phyloP scores from a whole-genome alignment of 1,140 invertebrate species.

The Eumeta japonica region DNA sequence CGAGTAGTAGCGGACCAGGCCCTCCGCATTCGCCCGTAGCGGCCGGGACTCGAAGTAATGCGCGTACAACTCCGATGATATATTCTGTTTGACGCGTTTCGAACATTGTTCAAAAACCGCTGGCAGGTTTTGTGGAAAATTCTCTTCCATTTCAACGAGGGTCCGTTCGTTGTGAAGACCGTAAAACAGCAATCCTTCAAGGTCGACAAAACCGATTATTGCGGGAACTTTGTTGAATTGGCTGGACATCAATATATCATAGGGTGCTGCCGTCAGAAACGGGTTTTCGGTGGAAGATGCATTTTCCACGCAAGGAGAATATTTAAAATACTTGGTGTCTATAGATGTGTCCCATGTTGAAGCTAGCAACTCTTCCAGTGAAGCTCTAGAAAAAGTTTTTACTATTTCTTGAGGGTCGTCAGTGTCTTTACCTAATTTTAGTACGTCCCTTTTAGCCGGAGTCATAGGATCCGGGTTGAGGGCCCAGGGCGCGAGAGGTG shows the following conservation, averaged over 20 bases:
- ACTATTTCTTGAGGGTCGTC: conserved; percentile 25
- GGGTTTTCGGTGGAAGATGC: conserved; percentile 18
- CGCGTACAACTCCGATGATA: conserved; percentile 18
- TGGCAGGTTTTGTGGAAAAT: conserved; percentile 30
- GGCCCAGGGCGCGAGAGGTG: conserved; percentile 35
- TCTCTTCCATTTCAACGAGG: conserved; percentile 24
- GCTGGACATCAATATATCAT: conserved; percentile 29
- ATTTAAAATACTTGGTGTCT: conserved; percentile 33
- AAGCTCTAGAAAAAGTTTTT: conserved; percentile 20
- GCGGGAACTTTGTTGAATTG: conserved; percentile 38
- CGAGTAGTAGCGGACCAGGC: conserved; percentile 28
- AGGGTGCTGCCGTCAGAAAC: conserved; percentile 33
- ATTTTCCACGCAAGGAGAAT: conserved; percentile 32
- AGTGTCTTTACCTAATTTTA: conserved; percentile 20
- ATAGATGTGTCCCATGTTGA: conserved; percentile 23
- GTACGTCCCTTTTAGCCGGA: conserved; percentile 27
- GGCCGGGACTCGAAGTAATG: conserved; percentile 30
- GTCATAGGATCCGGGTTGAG: conserved; percentile 26
- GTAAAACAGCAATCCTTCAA: conserved; percentile 36
- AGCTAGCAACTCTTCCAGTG: conserved; percentile 18
- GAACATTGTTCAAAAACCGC: conserved; percentile 34
- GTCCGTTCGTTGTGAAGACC: conserved; percentile 21
- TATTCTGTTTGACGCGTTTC: conserved; percentile 16
- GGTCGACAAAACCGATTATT: conserved; percentile 29
- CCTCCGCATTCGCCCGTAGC: conserved; percentile 16